phyloP scores from a whole-genome alignment of 2,113 vertebrate species.

The Cryptomyrus ogoouensis region DNA sequence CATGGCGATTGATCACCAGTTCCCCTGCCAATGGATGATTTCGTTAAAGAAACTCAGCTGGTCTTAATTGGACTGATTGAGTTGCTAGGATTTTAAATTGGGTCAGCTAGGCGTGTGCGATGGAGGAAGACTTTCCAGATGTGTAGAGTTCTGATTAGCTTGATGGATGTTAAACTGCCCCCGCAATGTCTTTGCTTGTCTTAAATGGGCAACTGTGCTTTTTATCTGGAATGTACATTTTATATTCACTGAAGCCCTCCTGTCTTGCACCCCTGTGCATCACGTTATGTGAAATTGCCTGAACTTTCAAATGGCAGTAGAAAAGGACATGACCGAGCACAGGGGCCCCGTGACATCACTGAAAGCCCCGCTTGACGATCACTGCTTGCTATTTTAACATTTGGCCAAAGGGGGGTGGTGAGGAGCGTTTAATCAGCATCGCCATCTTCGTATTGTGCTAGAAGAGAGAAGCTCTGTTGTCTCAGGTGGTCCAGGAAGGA shows the following conservation, averaged over 20 bases:
- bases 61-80: neutral
- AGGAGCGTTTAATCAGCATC: neutral
- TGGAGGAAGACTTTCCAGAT: neutral
- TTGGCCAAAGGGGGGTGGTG: neutral
- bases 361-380: neutral
- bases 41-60: neutral
- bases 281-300: neutral
- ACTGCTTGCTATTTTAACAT: neutral
- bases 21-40: neutral
- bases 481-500: conserved; percentile 3
- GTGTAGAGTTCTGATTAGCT: neutral
- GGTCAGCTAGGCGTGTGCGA: neutral
- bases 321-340: neutral
- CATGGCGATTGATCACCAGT: neutral
- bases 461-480: neutral
- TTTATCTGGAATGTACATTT: neutral
- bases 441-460: neutral
- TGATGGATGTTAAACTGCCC: neutral
- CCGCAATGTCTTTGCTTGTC: neutral
- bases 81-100: neutral
- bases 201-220: neutral
- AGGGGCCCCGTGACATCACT: neutral
- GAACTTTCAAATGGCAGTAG: neutral
- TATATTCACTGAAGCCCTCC: neutral
- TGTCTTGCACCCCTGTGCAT: neutral